Evolutionary conservation across 2,113 vertebrate species (phyloP).

Genomic region (Cygnus buccinator): DNA sequence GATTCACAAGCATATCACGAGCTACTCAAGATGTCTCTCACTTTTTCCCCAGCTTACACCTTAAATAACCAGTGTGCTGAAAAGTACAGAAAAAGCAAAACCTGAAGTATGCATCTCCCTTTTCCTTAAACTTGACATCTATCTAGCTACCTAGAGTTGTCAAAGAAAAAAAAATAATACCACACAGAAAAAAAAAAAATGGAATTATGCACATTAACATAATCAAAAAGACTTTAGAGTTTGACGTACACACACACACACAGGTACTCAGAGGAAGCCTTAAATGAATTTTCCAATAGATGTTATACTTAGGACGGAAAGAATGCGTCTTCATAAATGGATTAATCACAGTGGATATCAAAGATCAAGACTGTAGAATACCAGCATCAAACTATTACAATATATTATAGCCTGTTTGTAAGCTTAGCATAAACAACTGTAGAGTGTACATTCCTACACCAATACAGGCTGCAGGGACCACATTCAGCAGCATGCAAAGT

Average conservation of each 20-base stretch:
- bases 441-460: background rate
- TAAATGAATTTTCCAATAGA: background rate
- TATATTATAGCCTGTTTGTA: background rate
- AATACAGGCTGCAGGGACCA: background rate
- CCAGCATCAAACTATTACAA: background rate
- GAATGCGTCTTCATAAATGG: background rate
- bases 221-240: background rate
- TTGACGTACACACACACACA: background rate
- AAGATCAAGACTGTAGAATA: background rate
- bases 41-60: background rate
- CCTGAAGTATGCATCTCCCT: background rate
- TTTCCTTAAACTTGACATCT: background rate
- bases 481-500: background rate
- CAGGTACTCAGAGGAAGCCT: background rate
- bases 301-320: background rate
- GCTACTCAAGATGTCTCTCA: background rate
- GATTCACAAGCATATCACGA: background rate
- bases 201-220: background rate
- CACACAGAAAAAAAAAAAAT: background rate
- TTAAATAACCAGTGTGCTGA: background rate
- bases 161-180: background rate
- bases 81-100: background rate
- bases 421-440: background rate
- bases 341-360: background rate
- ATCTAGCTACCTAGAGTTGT: background rate